Percentiles rank a stretch among this genome's conserved stretches.
Conservation (phyloP, 2,113 vertebrate genomes). For the Plecturocebus donacophilus region DNA sequence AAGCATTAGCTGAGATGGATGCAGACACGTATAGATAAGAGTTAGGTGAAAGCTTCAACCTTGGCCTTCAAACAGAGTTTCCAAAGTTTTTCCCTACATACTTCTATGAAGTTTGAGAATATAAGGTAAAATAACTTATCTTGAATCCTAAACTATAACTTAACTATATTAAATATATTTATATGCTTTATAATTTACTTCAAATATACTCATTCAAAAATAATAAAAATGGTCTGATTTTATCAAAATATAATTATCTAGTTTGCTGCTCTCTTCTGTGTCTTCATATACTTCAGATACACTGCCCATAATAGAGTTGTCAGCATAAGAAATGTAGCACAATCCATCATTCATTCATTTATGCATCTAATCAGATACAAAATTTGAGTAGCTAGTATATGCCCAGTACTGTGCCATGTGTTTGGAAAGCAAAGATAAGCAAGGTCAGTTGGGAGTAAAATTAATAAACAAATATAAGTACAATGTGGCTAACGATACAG, state of each 20-base stretch:
- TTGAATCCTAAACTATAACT: neutral
- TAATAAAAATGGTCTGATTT: neutral
- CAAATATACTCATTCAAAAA: neutral
- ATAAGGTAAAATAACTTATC: neutral
- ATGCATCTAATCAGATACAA: neutral
- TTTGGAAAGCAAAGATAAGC: neutral
- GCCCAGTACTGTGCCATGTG: neutral
- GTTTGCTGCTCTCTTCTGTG: neutral
- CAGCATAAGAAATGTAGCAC: neutral
- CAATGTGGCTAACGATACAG: too few relatives aligned
- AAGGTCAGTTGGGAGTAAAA: neutral
- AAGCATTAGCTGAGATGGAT: rapidly evolving
- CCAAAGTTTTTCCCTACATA: neutral
- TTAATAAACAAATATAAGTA: neutral
- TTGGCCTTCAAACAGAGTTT: neutral
- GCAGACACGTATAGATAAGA: too few relatives aligned
- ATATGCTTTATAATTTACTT: neutral
- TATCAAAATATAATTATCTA: neutral
- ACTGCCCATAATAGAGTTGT: neutral
- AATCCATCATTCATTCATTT: neutral
- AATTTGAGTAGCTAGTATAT: neutral
- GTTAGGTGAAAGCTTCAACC: neutral
- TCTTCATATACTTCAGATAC: neutral
- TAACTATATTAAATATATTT: neutral
- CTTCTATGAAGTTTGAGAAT: neutral